Evolutionary conservation across 2,113 vertebrate species (phyloP).

Genomic region (Alethe diademata): DNA sequence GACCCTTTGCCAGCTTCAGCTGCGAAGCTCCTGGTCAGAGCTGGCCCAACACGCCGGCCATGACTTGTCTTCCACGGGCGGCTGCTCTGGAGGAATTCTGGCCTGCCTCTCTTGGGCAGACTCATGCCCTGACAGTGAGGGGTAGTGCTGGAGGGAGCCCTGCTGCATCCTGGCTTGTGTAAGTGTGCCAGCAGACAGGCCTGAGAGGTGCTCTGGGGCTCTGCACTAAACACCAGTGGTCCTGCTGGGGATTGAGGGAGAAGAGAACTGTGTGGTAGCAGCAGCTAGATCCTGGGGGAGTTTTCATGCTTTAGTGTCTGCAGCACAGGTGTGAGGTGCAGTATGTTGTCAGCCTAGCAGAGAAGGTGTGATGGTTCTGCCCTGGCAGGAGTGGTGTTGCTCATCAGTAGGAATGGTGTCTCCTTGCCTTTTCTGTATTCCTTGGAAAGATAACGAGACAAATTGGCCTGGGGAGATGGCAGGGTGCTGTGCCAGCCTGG

Average conservation of each 20-base stretch:
- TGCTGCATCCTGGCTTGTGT: accelerated
- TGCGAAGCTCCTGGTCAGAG: background rate
- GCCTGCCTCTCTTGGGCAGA: background rate
- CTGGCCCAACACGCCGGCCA: accelerated
- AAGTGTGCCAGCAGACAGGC: accelerated
- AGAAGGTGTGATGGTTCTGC: background rate
- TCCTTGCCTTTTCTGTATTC: background rate
- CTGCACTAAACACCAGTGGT: accelerated
- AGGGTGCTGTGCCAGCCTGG: background rate
- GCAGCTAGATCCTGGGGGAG: accelerated
- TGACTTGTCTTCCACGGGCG: background rate
- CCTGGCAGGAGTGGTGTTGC: background rate
- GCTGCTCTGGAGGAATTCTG: background rate
- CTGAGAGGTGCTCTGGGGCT: background rate
- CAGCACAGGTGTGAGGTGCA: background rate
- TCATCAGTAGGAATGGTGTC: background rate
- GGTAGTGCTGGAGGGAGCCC: accelerated
- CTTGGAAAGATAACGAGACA: background rate
- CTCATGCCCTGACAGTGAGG: accelerated
- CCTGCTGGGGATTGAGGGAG: accelerated
- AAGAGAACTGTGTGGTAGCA: background rate
- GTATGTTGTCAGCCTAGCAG: background rate
- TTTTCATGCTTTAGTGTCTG: background rate
- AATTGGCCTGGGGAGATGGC: background rate
- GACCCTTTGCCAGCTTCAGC: background rate